Conservation (phyloP, 2,888 invertebrate genomes). For the Cephus nigrinus region DNA sequence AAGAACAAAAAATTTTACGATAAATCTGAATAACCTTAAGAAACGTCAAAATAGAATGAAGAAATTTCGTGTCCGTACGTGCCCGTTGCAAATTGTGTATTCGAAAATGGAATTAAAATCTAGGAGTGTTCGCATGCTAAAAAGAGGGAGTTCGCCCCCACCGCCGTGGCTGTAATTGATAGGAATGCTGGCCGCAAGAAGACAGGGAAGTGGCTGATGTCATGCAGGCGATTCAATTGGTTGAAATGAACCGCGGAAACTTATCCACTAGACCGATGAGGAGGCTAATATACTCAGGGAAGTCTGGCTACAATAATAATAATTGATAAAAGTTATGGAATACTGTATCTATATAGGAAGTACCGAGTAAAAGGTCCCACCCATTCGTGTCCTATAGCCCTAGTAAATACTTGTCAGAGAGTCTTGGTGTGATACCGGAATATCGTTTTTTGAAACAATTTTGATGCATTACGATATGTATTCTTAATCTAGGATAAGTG, state of each 20-base stretch:
- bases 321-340: neutral
- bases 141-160: slow-evolving; percentile 34
- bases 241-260: slow-evolving; percentile 51
- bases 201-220: slow-evolving; percentile 48
- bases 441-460: slow-evolving; percentile 4
- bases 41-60: neutral
- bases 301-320: neutral
- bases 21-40: neutral
- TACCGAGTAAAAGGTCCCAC: slow-evolving; percentile 3
- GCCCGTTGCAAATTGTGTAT: neutral
- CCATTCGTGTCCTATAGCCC: neutral
- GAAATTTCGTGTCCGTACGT: neutral
- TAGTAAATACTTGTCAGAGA: neutral
- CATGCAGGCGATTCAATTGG: slow-evolving; percentile 53
- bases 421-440: neutral
- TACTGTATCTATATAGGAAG: neutral
- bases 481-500: neutral
- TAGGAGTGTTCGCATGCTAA: slow-evolving; percentile 4
- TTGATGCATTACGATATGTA: neutral
- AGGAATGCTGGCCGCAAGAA: slow-evolving; percentile 46
- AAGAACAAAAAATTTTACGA: neutral
- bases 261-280: slow-evolving; percentile 17
- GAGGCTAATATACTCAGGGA: neutral
- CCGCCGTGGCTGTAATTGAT: slow-evolving; percentile 42
- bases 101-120: neutral